Conservation (phyloP, 2,113 vertebrate species). For the Diadophis punctatus region DNA sequence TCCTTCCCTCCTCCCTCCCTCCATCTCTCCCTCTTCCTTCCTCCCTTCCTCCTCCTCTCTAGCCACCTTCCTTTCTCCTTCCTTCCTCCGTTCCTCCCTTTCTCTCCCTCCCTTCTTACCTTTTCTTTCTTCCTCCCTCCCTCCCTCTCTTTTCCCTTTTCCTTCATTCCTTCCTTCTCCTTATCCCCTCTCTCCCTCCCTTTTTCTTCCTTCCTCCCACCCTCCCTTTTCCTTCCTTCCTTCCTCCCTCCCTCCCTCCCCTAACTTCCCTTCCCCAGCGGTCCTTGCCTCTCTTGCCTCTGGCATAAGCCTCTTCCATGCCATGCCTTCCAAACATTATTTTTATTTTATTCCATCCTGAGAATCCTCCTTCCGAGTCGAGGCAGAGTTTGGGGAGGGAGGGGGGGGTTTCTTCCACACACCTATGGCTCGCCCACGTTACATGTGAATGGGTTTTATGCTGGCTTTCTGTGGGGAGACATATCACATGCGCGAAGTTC, state of each 20-base stretch:
- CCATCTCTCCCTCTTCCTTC: not conserved
- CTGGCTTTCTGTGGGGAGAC: not conserved
- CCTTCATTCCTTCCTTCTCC: not conserved
- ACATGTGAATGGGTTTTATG: not conserved
- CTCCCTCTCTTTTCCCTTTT: not conserved
- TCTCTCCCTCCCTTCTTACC: not conserved
- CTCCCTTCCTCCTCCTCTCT: too few species aligned
- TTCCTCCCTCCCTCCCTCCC: not conserved
- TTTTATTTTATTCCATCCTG: not conserved
- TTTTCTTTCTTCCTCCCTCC: too few species aligned
- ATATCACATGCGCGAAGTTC: too few species aligned
- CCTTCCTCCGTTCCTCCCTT: not conserved
- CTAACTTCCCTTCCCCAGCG: too few species aligned
- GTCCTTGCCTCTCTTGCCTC: not conserved
- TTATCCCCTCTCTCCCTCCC: rapidly evolving
- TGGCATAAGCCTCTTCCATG: not conserved
- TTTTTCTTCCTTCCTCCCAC: too few species aligned
- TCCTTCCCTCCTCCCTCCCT: too few species aligned
- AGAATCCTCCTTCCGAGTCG: not conserved
- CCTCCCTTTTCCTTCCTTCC: not conserved
- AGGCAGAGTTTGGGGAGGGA: too few species aligned
- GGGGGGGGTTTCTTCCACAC: not conserved
- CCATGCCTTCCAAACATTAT: not conserved
- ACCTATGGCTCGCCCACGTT: not conserved
- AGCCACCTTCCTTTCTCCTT: too few species aligned